Percentiles rank a stretch among this genome's conserved stretches.
Conservation (phyloP, 2,113 vertebrate genomes). For the Pygathrix nemaeus region DNA sequence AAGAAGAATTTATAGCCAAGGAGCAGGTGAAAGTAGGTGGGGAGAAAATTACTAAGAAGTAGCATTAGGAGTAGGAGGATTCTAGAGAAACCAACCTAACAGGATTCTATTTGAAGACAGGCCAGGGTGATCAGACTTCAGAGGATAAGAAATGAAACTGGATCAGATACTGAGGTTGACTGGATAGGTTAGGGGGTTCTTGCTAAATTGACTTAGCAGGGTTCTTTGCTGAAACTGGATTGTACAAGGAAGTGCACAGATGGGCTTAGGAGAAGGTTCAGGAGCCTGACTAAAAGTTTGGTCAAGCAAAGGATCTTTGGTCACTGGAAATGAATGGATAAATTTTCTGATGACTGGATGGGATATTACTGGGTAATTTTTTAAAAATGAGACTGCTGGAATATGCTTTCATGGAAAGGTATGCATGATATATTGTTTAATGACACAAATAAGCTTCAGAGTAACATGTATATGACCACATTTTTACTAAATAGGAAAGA, state of each 20-base stretch:
- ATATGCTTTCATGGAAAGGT: background rate
- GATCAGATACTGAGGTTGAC: background rate
- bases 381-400: background rate
- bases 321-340: background rate
- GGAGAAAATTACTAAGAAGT: background rate
- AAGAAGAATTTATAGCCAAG: background rate
- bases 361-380: background rate
- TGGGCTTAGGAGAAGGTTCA: background rate
- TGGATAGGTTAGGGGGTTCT: background rate
- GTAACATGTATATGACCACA: background rate
- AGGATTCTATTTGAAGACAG: background rate
- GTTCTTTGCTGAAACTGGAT: background rate
- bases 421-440: background rate
- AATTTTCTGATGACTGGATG: background rate
- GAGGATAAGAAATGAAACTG: background rate
- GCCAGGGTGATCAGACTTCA: background rate
- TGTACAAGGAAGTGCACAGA: background rate
- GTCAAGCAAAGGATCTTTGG: background rate
- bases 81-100: background rate
- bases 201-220: background rate
- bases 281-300: background rate
- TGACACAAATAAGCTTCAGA: background rate
- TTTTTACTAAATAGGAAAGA: background rate
- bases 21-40: background rate
- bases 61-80: background rate